Evolutionary conservation across 2,888 invertebrate genomes (phyloP).

Genomic region (Troides helena): DNA sequence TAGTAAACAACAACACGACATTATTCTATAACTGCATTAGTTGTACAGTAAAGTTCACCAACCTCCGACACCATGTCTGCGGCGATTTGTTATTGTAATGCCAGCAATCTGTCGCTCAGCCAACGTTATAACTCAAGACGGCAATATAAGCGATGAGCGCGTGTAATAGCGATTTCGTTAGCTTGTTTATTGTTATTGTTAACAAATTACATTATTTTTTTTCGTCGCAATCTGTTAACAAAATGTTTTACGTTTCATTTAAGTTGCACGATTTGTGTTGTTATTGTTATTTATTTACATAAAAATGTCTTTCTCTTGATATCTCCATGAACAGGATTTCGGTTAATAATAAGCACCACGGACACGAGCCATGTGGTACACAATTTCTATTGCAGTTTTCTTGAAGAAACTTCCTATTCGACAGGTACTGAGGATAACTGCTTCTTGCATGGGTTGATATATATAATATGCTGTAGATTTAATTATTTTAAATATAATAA

Average conservation of each 20-base stretch:
- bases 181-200: constrained; percentile 24
- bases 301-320: too few relatives aligned
- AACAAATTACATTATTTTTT: not conserved
- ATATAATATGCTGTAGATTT: too few relatives aligned
- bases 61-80: constrained; percentile 62
- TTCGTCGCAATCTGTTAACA: not conserved
- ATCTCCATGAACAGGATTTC: too few relatives aligned
- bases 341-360: too few relatives aligned
- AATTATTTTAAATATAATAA: too few relatives aligned
- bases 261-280: not conserved
- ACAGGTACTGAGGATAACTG: too few relatives aligned
- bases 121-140: constrained; percentile 48
- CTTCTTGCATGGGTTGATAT: too few relatives aligned
- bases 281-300: too few relatives aligned
- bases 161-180: constrained; percentile 50
- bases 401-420: too few relatives aligned
- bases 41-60: constrained; percentile 51
- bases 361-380: too few relatives aligned
- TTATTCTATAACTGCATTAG: constrained; percentile 30
- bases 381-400: too few relatives aligned
- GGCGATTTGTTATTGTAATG: constrained; percentile 73
- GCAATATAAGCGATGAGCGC: constrained; percentile 46
- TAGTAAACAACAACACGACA: not conserved
- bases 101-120: constrained; percentile 69
- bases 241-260: not conserved